phyloP scores from a whole-genome alignment of 2,888 invertebrate species.

The Lamellibrachia satsuma region DNA sequence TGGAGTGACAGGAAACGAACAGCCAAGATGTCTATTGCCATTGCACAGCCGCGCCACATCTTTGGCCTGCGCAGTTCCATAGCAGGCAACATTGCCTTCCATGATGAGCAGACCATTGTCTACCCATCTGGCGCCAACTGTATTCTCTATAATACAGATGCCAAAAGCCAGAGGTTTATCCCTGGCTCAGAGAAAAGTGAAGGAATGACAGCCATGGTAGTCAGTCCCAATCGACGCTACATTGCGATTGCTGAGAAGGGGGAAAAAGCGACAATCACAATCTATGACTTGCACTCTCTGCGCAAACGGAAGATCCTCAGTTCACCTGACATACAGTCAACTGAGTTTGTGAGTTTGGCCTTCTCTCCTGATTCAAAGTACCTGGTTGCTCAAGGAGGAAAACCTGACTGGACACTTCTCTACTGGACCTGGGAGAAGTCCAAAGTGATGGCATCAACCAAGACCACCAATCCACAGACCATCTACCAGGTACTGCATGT shows the following conservation, averaged over 20 bases:
- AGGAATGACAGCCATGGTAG: constrained; percentile 66
- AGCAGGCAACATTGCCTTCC: constrained; percentile 62
- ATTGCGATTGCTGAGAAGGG: constrained; percentile 65
- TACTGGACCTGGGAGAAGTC: constrained; percentile 70
- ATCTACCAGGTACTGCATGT: constrained; percentile 69
- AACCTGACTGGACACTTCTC: constrained; percentile 83
- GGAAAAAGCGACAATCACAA: constrained; percentile 66
- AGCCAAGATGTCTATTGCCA: constrained; percentile 63
- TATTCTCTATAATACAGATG: constrained; percentile 67
- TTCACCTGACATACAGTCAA: constrained; percentile 66
- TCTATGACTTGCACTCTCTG: constrained; percentile 67
- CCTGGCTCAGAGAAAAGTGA: constrained; percentile 66
- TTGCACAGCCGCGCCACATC: constrained; percentile 62
- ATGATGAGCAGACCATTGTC: constrained; percentile 67
- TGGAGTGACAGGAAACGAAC: not conserved
- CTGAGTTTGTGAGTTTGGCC: constrained; percentile 76
- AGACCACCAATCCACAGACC: constrained; percentile 68
- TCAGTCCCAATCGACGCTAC: constrained; percentile 65
- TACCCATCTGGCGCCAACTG: constrained; percentile 67
- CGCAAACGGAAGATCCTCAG: constrained; percentile 65
- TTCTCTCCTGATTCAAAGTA: constrained; percentile 86
- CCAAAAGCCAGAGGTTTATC: constrained; percentile 66
- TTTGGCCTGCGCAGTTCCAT: constrained; percentile 65
- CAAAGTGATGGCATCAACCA: constrained; percentile 79
- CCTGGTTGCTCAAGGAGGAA: constrained; percentile 81